Evolutionary conservation across 2,113 vertebrate species (phyloP).

Genomic region (Alligator mississippiensis): DNA sequence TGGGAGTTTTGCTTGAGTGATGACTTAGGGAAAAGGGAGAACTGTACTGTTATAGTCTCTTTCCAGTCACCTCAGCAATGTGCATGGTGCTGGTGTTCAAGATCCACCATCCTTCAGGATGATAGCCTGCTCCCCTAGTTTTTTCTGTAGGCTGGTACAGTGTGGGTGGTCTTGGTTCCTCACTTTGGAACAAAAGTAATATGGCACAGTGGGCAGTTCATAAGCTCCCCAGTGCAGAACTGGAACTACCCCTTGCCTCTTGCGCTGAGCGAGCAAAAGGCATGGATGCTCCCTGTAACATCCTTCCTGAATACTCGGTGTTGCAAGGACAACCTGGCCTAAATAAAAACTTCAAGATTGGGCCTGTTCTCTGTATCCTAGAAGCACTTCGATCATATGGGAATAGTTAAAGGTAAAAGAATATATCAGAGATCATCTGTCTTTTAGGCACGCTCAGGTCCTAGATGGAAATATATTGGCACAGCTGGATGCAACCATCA

Average conservation of each 20-base stretch:
- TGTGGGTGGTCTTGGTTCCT: neutral
- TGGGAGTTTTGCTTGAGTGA: neutral
- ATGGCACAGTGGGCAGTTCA: neutral
- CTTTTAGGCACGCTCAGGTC: slow-evolving; percentile 37
- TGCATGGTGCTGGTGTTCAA: neutral
- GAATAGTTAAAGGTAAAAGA: slow-evolving; percentile 57
- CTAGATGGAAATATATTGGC: slow-evolving; percentile 41
- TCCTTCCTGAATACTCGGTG: slow-evolving; percentile 1
- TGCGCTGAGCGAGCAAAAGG: slow-evolving; percentile 13
- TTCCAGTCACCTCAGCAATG: neutral
- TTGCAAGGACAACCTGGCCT: slow-evolving; percentile 35
- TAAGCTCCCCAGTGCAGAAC: neutral
- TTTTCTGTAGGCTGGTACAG: neutral
- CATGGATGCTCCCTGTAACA: slow-evolving; percentile 19
- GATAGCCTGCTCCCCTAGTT: neutral
- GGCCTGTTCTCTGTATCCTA: slow-evolving; percentile 22
- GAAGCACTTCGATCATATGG: slow-evolving; percentile 21
- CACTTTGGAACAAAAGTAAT: neutral
- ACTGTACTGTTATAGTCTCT: neutral
- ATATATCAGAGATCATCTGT: slow-evolving; percentile 49
- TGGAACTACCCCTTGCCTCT: neutral
- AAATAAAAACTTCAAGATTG: slow-evolving; percentile 56
- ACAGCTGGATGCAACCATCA: slow-evolving; percentile 40
- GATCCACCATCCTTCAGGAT: neutral
- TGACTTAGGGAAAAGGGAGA: neutral